Percentiles rank a stretch among this genome's conserved stretches.
These are phyloP conservation scores for Hydropsyche tenuis DNA, from an alignment of 1,140 invertebrate species.

Conservation along the genomic window DNA sequence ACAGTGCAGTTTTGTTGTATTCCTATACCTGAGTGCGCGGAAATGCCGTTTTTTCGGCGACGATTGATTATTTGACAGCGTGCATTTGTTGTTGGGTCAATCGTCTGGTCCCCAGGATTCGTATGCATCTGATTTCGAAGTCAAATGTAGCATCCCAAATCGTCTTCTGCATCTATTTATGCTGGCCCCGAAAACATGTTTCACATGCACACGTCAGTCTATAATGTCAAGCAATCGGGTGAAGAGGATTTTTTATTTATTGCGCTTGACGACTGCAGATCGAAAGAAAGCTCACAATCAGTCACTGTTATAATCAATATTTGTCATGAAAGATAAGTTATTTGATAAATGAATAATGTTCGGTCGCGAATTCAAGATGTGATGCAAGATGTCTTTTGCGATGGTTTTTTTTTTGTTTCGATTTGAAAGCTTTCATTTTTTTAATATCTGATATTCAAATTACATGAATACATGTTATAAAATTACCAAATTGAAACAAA, in stretches of 20 bases:
- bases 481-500: too few species aligned
- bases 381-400: too few species aligned
- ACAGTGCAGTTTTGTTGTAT: constrained; percentile 32
- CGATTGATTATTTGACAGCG: constrained; percentile 46
- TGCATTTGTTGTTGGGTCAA: constrained; percentile 48
- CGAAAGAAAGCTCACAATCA: too few species aligned
- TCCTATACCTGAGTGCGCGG: constrained; percentile 45
- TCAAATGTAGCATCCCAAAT: constrained; percentile 49
- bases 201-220: constrained; percentile 36
- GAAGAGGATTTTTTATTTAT: not conserved
- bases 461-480: too few species aligned
- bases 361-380: too few species aligned
- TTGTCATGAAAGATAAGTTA: too few species aligned
- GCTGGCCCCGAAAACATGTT: constrained; percentile 39
- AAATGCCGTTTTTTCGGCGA: constrained; percentile 37
- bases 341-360: too few species aligned
- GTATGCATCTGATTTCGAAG: constrained; percentile 49
- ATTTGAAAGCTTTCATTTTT: too few species aligned
- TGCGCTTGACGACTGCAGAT: not conserved
- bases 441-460: too few species aligned
- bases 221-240: not conserved
- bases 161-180: constrained; percentile 50
- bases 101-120: constrained; percentile 47
- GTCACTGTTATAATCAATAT: too few species aligned
- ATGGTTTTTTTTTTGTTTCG: too few species aligned